phyloP scores from a whole-genome alignment of 1,140 invertebrate genomes.

The Dysdera silvatica region DNA sequence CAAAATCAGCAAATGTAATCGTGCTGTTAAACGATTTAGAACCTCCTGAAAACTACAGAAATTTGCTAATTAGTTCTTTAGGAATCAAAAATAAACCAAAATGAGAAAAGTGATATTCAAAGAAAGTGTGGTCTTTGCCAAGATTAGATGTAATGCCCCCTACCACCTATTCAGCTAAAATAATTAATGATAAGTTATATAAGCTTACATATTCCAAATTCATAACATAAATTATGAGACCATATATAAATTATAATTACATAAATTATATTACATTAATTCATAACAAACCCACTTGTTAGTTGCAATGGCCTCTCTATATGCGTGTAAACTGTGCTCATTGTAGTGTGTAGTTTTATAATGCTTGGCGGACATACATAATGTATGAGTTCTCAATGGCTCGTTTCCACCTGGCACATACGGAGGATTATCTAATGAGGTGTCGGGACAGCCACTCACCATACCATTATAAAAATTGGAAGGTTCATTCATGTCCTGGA shows the following conservation, averaged over 20 bases:
- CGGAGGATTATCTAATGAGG: slow-evolving; percentile 57
- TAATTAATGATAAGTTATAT: too few relatives aligned
- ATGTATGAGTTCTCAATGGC: slow-evolving; percentile 57
- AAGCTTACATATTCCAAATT: too few relatives aligned
- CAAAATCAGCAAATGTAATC: too few relatives aligned
- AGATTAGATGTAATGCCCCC: too few relatives aligned
- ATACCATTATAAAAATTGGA: slow-evolving; percentile 34
- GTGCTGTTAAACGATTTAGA: too few relatives aligned
- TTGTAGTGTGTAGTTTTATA: slow-evolving; percentile 58
- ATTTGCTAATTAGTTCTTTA: too few relatives aligned
- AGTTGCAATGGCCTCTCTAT: slow-evolving; percentile 63
- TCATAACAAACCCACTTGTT: slow-evolving; percentile 54
- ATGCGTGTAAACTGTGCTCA: slow-evolving; percentile 73
- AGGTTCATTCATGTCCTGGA: slow-evolving; percentile 38
- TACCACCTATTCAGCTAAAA: too few relatives aligned
- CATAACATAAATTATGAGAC: too few relatives aligned
- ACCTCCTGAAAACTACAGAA: too few relatives aligned
- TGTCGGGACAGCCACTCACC: slow-evolving; percentile 50
- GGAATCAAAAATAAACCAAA: too few relatives aligned
- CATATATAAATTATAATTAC: neutral
- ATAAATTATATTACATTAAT: neutral
- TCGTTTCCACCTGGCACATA: slow-evolving; percentile 55
- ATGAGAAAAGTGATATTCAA: too few relatives aligned
- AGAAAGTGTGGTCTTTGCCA: too few relatives aligned
- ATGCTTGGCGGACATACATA: slow-evolving; percentile 75